Conservation (phyloP, 2,113 vertebrate species). For the Bambusicola thoracicus region DNA sequence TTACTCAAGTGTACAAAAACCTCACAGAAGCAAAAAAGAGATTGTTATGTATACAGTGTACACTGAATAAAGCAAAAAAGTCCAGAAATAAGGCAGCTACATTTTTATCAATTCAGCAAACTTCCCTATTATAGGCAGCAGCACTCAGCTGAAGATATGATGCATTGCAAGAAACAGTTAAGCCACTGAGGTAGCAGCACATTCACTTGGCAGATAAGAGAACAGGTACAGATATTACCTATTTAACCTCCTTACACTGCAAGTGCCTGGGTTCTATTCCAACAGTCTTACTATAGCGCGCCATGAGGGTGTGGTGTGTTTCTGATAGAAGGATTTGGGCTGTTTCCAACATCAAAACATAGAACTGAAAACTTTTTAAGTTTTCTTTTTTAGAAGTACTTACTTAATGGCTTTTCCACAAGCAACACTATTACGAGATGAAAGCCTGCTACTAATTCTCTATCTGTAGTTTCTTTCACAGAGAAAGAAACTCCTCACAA, state of each 20-base stretch:
- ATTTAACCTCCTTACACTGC: background rate
- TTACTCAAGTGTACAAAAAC: background rate
- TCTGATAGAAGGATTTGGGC: background rate
- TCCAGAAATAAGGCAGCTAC: background rate
- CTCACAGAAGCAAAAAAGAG: background rate
- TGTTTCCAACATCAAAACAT: background rate
- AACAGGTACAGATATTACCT: background rate
- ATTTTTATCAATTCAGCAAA: background rate
- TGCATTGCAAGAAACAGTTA: fast-evolving
- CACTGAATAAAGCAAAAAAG: background rate
- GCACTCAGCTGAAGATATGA: background rate
- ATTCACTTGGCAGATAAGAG: background rate
- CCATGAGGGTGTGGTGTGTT: background rate
- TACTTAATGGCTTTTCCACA: background rate
- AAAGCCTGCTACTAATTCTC: background rate
- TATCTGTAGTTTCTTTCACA: background rate
- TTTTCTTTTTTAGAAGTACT: background rate
- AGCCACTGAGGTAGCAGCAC: background rate
- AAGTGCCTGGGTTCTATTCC: background rate
- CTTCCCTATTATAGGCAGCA: background rate
- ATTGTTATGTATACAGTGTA: background rate
- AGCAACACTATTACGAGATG: background rate
- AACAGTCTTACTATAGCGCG: background rate
- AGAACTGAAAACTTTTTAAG: background rate
- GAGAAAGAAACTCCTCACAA: background rate